Evolutionary conservation across 2,797 vertebrate species (phyloP).

Genomic region (Staurois parvus): DNA sequence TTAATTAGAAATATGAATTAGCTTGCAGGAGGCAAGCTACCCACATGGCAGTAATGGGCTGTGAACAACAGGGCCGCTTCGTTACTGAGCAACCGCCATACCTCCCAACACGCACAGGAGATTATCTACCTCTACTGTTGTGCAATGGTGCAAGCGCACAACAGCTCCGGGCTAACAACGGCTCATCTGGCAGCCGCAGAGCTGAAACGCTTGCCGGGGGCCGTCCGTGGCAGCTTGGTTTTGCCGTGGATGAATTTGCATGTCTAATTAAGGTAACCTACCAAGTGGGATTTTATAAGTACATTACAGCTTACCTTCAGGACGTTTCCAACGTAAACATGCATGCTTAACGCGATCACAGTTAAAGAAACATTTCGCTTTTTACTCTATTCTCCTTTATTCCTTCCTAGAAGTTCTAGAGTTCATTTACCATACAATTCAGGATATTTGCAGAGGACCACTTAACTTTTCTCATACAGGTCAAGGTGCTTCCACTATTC

Average conservation of each 20-base stretch:
- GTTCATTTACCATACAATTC: background rate
- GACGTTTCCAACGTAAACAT: background rate
- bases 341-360: background rate
- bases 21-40: background rate
- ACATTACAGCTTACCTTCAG: background rate
- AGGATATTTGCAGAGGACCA: no score
- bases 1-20: conserved; percentile 36
- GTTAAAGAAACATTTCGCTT: background rate
- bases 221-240: background rate
- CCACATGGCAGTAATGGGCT: conserved; percentile 26
- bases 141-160: conserved; percentile 5
- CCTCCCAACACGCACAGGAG: conserved; percentile 3
- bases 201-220: background rate
- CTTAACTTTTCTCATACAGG: no score
- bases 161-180: background rate
- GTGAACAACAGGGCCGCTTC: conserved; percentile 16
- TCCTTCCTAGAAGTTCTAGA: background rate
- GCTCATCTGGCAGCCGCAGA: background rate
- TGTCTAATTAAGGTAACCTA: conserved; percentile 31
- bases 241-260: conserved; percentile 9
- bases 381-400: background rate
- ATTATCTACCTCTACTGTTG: conserved; percentile 26
- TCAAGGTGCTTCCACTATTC: no score
- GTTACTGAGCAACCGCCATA: conserved; percentile 14
- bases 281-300: background rate